phyloP scores from a whole-genome alignment of 2,888 invertebrate species.

The Blera fallax region DNA sequence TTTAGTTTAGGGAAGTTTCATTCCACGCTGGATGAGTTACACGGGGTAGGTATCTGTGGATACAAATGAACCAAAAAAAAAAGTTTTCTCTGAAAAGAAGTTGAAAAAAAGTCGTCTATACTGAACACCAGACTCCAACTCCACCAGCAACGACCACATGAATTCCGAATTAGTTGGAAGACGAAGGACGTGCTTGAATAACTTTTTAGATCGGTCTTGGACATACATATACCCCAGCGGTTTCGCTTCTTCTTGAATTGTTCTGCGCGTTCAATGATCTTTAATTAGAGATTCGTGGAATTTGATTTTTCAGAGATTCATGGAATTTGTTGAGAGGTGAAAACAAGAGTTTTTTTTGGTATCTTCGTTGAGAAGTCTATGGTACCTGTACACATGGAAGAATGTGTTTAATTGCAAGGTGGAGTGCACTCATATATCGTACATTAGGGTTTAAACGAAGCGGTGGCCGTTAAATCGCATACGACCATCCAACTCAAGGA shows the following conservation, averaged over 20 bases:
- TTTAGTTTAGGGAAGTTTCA: slow-evolving; percentile 59
- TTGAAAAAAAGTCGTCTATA: slow-evolving; percentile 13
- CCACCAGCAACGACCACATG: slow-evolving; percentile 28
- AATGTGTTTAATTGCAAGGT: too few relatives aligned
- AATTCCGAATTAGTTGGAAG: slow-evolving; percentile 62
- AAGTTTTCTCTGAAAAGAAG: slow-evolving; percentile 11
- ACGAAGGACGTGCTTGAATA: slow-evolving; percentile 61
- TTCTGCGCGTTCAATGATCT: slow-evolving; percentile 38
- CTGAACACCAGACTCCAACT: not conserved
- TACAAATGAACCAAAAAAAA: slow-evolving; percentile 42
- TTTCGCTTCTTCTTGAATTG: not conserved
- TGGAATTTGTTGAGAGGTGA: not conserved
- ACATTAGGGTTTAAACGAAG: too few relatives aligned
- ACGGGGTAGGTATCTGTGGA: slow-evolving; percentile 20
- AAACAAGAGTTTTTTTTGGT: not conserved
- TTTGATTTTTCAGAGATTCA: not conserved
- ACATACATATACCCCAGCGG: not conserved
- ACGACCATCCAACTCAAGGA: too few relatives aligned
- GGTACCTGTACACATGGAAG: too few relatives aligned
- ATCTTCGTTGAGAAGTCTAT: too few relatives aligned
- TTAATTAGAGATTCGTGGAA: slow-evolving; percentile 53
- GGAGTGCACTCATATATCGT: too few relatives aligned
- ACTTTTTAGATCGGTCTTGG: slow-evolving; percentile 48
- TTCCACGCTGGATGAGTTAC: slow-evolving; percentile 52
- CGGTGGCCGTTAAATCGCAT: too few relatives aligned